Percentiles rank a stretch among this genome's conserved stretches.
phyloP scores from a whole-genome alignment of 2,113 vertebrate species.

The Diphyllodes magnificus region DNA sequence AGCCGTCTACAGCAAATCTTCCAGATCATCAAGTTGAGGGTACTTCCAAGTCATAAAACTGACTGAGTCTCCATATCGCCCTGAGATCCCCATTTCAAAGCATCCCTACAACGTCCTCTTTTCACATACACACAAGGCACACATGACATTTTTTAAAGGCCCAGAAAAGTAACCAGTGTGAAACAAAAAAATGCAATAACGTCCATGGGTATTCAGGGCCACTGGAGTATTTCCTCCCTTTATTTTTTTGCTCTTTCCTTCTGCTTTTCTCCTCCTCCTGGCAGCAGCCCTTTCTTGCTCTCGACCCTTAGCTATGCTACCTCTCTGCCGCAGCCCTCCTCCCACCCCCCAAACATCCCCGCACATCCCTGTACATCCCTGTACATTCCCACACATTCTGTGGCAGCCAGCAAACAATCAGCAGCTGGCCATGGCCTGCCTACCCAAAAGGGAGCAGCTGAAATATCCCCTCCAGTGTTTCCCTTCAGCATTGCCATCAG shows the following conservation, averaged over 20 bases:
- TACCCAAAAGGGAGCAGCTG: not conserved
- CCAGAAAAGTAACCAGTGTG: not conserved
- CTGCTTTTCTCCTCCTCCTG: not conserved
- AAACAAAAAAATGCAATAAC: not conserved
- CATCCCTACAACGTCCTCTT: not conserved
- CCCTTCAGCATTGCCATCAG: not conserved
- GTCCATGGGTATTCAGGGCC: not conserved
- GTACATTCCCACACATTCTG: not conserved
- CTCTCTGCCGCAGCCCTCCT: not conserved
- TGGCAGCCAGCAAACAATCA: not conserved
- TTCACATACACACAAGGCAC: not conserved
- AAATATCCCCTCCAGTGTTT: not conserved
- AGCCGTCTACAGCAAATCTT: not conserved
- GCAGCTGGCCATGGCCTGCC: not conserved
- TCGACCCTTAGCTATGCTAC: rapidly evolving
- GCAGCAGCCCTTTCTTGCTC: not conserved
- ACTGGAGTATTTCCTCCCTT: not conserved
- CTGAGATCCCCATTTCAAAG: not conserved
- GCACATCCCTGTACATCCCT: not conserved
- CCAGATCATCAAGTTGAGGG: not conserved
- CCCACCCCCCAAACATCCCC: rapidly evolving
- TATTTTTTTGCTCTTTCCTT: not conserved
- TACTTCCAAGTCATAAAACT: not conserved
- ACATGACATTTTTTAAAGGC: rapidly evolving
- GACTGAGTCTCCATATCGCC: not conserved